Evolutionary conservation across 2,113 vertebrate genomes (phyloP).

Genomic region (Gambusia affinis): DNA sequence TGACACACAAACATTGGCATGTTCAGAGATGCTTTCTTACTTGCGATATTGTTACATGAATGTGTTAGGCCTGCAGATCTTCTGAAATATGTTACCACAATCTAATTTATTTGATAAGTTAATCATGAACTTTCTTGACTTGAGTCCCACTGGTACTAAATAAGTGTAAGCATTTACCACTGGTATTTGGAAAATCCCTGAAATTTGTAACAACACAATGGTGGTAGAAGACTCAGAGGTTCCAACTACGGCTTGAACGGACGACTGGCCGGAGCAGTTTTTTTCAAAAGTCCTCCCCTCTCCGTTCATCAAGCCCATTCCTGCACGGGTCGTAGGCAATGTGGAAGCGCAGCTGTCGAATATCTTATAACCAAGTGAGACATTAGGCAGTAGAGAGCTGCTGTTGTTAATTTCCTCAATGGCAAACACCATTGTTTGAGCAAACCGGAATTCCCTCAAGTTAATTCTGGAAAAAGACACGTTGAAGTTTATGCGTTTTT

Average conservation of each 20-base stretch:
- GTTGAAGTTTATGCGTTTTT: background rate
- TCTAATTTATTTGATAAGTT: background rate
- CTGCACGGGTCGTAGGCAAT: constrained; percentile 67
- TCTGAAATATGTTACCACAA: background rate
- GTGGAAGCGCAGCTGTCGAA: constrained; percentile 80
- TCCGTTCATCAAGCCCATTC: constrained; percentile 76
- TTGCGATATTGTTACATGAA: background rate
- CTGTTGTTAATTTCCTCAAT: constrained; percentile 83
- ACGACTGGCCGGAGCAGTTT: constrained; percentile 58
- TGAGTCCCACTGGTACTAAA: too few species aligned
- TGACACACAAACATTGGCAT: background rate
- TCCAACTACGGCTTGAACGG: constrained; percentile 78
- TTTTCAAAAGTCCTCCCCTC: constrained; percentile 36
- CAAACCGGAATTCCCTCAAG: constrained; percentile 79
- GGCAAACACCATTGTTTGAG: constrained; percentile 81
- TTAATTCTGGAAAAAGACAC: constrained; percentile 64
- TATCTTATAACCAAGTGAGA: constrained; percentile 77
- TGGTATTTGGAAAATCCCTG: constrained; percentile 78
- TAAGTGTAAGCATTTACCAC: constrained; percentile 66
- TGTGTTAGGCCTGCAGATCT: background rate
- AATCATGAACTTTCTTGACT: too few species aligned
- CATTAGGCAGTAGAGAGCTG: constrained; percentile 71
- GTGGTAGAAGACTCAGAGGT: constrained; percentile 80
- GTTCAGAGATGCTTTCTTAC: background rate
- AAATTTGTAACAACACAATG: constrained; percentile 73